Evolutionary conservation across 2,888 invertebrate species (phyloP).

Genomic region (Laspeyria flexula): DNA sequence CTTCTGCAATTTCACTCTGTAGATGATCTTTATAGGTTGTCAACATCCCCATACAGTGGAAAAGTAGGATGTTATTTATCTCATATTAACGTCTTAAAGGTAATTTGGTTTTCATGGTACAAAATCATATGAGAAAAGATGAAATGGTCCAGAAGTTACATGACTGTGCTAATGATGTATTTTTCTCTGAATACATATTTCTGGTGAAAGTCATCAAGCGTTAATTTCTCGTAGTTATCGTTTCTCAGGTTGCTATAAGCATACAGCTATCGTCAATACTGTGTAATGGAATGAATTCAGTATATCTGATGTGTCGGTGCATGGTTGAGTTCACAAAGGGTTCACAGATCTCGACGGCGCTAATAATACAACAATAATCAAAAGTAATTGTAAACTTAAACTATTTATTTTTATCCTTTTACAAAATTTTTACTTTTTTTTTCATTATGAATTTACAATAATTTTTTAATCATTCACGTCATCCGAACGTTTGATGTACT

Average conservation of each 20-base stretch:
- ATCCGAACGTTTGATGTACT: conserved; percentile 54
- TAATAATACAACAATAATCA: conserved; percentile 74
- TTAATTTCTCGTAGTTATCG: too few relatives aligned
- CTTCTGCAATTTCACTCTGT: too few relatives aligned
- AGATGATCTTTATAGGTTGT: too few relatives aligned
- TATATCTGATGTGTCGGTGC: background rate
- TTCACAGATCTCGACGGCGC: conserved; percentile 40
- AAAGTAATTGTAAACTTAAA: conserved; percentile 81
- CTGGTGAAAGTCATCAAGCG: too few relatives aligned
- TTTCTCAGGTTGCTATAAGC: background rate
- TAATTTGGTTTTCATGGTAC: too few relatives aligned
- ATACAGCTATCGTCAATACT: background rate
- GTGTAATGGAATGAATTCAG: background rate
- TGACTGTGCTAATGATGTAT: too few relatives aligned
- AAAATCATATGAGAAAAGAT: too few relatives aligned
- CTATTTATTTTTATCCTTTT: conserved; percentile 84
- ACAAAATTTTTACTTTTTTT: conserved; percentile 76
- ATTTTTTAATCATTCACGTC: conserved; percentile 58
- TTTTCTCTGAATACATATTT: too few relatives aligned
- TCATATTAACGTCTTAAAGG: too few relatives aligned
- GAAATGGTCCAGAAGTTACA: too few relatives aligned
- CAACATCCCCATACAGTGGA: too few relatives aligned
- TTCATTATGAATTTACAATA: conserved; percentile 79
- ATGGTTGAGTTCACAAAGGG: conserved; percentile 25
- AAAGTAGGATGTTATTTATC: too few relatives aligned